A percentile compares a stretch with the other conserved stretches of the same genome.
Evolutionary conservation across 2,888 invertebrate species (phyloP).

Genomic region (Drosophila stalkeri): DNA sequence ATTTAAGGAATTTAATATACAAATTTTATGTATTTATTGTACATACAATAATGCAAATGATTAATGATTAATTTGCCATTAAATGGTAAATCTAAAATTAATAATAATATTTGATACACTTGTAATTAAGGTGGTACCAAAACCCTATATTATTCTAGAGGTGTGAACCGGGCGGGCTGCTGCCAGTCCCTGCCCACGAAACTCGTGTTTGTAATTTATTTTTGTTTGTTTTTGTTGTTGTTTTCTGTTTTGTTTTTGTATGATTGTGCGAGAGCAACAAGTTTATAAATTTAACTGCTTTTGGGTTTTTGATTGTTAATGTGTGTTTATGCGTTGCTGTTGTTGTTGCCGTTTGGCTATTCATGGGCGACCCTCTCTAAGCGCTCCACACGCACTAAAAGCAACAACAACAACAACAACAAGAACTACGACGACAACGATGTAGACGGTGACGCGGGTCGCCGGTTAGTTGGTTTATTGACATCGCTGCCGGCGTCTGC

Average conservation of each 20-base stretch:
- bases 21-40: too few species aligned
- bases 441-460: constrained; percentile 37
- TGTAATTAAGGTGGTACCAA: neutral
- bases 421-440: constrained; percentile 14
- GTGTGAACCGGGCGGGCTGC: neutral
- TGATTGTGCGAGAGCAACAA: constrained; percentile 54
- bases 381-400: constrained; percentile 44
- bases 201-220: constrained; percentile 32
- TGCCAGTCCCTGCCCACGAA: neutral
- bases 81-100: too few species aligned
- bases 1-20: too few species aligned
- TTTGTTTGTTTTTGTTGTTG: constrained; percentile 21
- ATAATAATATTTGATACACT: neutral
- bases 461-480: constrained; percentile 75
- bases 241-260: neutral
- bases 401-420: constrained; percentile 13
- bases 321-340: constrained; percentile 6
- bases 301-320: constrained; percentile 34
- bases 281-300: constrained; percentile 50
- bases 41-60: neutral
- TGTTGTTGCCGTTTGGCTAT: constrained; percentile 46
- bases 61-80: neutral
- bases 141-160: constrained; percentile 3
- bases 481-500: constrained; percentile 60
- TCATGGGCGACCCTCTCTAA: constrained; percentile 53